A percentile compares a stretch with the other conserved stretches of the same genome.
These are phyloP conservation scores for Zootermopsis nevadensis DNA, from an alignment of 2,888 invertebrate genomes.

Conservation along the genomic window DNA sequence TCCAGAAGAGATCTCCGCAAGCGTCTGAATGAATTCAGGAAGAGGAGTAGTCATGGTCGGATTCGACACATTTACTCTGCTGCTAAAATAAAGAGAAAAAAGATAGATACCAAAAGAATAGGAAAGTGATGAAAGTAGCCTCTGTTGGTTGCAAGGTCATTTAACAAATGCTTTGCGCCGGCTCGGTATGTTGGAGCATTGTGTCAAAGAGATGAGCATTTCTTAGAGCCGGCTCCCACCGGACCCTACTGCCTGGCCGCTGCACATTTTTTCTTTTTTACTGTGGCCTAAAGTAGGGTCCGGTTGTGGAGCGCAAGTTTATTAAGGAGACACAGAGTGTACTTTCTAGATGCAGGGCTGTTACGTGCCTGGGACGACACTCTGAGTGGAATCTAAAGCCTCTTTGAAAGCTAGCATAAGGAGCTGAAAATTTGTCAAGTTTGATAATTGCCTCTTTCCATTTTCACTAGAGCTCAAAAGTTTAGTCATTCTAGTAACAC, in stretches of 20 bases:
- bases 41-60: slow-evolving; percentile 47
- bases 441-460: no score
- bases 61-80: slow-evolving; percentile 33
- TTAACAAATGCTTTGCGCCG: slow-evolving; percentile 17
- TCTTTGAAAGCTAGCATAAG: no score
- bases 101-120: slow-evolving; percentile 9
- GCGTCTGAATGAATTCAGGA: slow-evolving; percentile 40
- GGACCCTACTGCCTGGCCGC: neutral
- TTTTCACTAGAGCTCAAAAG: no score
- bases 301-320: slow-evolving; percentile 2
- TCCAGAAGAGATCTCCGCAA: slow-evolving; percentile 49
- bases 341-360: neutral
- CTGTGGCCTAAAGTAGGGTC: neutral
- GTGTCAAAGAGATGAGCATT: neutral
- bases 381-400: no score
- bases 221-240: neutral
- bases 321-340: slow-evolving; percentile 17
- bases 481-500: no score
- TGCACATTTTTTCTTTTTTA: no score
- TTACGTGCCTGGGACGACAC: neutral
- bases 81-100: slow-evolving; percentile 20
- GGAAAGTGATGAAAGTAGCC: neutral
- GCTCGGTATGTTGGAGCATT: slow-evolving; percentile 31
- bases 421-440: no score
- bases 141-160: slow-evolving; percentile 11